Percentiles rank a stretch among this genome's conserved stretches.
These are phyloP conservation scores for Bombus sylvicola DNA, from an alignment of 1,140 invertebrate genomes.

Conservation along the genomic window DNA sequence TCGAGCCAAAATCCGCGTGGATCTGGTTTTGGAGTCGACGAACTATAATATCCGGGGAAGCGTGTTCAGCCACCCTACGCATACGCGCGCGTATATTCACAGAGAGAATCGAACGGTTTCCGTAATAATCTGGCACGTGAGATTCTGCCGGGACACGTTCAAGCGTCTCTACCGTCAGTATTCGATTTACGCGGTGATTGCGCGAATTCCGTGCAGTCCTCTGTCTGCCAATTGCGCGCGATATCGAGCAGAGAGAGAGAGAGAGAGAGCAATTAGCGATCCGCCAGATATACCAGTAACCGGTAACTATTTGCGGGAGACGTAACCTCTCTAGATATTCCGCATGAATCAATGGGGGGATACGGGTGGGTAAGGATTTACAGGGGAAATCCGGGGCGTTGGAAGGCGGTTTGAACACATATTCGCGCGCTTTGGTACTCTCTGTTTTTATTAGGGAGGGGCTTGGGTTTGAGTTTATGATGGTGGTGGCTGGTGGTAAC, in stretches of 20 bases:
- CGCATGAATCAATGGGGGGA: slow-evolving; percentile 7
- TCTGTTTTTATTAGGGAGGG: slow-evolving; percentile 45
- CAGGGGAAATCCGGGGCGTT: neutral
- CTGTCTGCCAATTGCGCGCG: slow-evolving; percentile 46
- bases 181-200: slow-evolving; percentile 56
- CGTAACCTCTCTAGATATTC: slow-evolving; percentile 43
- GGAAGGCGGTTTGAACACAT: neutral
- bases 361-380: neutral
- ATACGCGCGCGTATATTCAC: neutral
- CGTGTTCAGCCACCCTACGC: neutral
- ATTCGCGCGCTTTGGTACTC: slow-evolving; percentile 18
- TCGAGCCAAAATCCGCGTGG: slow-evolving; percentile 18
- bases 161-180: slow-evolving; percentile 33
- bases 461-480: slow-evolving; percentile 63
- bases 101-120: slow-evolving; percentile 14
- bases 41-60: slow-evolving; percentile 7
- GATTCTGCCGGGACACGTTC: slow-evolving; percentile 50
- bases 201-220: slow-evolving; percentile 47
- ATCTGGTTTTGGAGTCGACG: neutral
- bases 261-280: slow-evolving; percentile 45
- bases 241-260: slow-evolving; percentile 36
- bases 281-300: slow-evolving; percentile 40
- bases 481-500: slow-evolving; percentile 82
- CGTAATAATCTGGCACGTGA: slow-evolving; percentile 55
- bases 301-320: slow-evolving; percentile 51